A percentile compares a stretch with the other conserved stretches of the same genome.
phyloP scores from a whole-genome alignment of 2,113 vertebrate genomes.

The Amazona vittata region DNA sequence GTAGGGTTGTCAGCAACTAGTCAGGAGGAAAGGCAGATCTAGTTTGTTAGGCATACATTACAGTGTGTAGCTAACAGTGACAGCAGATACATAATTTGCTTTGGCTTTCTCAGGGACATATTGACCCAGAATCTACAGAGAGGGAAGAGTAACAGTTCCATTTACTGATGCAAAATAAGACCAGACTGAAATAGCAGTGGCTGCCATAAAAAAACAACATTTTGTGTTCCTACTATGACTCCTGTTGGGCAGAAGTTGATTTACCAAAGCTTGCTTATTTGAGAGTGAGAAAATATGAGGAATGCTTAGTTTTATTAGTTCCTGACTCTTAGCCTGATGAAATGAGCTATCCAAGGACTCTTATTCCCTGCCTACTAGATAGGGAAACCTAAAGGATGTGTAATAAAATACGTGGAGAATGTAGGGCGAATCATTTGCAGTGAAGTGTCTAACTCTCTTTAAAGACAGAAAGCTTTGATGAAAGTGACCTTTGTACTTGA shows the following conservation, averaged over 20 bases:
- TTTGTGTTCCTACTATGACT: neutral
- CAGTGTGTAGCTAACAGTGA: neutral
- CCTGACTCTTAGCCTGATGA: neutral
- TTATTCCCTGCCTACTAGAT: neutral
- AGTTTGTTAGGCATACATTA: neutral
- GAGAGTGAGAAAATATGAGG: conserved; percentile 13
- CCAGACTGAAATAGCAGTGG: neutral
- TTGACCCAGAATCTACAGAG: neutral
- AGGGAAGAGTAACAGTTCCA: neutral
- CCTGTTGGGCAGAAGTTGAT: neutral
- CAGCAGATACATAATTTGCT: neutral
- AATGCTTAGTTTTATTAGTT: neutral
- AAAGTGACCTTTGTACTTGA: conserved; percentile 7
- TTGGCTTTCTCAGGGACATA: neutral
- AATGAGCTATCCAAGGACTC: neutral
- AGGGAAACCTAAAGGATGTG: neutral
- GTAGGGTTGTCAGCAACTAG: neutral
- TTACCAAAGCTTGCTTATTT: neutral
- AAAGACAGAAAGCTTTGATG: conserved; percentile 22
- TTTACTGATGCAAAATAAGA: neutral
- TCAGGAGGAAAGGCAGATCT: neutral
- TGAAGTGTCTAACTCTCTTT: neutral
- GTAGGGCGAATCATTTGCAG: neutral
- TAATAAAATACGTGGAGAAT: neutral
- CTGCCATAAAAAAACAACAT: rapidly evolving